These are phyloP conservation scores for Corythornis vintsioides DNA, from an alignment of 2,113 vertebrate genomes.

Conservation along the genomic window DNA sequence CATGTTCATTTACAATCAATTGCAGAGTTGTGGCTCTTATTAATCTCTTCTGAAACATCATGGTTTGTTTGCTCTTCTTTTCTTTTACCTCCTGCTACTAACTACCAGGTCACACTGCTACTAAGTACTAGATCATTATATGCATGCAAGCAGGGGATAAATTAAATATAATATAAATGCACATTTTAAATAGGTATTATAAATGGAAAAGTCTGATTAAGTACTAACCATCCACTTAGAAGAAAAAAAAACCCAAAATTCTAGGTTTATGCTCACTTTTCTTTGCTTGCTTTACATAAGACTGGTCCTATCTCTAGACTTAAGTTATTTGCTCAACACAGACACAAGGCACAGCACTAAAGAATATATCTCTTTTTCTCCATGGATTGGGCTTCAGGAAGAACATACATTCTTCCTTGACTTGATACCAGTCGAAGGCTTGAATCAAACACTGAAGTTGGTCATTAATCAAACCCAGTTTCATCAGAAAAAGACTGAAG, in stretches of 20 bases:
- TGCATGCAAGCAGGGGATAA: constrained; percentile 14
- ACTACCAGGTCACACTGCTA: background rate
- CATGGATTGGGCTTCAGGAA: background rate
- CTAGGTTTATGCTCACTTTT: background rate
- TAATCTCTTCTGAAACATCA: background rate
- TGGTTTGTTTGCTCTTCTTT: background rate
- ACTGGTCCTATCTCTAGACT: background rate
- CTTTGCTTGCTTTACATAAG: constrained; percentile 21
- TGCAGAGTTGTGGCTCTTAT: background rate
- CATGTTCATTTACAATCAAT: background rate
- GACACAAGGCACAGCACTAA: background rate
- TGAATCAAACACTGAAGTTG: background rate
- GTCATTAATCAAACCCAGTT: background rate
- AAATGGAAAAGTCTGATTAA: constrained; percentile 6
- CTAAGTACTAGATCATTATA: constrained; percentile 1
- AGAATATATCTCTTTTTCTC: background rate
- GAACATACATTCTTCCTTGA: background rate
- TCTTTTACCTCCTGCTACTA: background rate
- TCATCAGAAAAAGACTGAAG: background rate
- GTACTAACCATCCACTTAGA: background rate
- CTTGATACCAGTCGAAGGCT: background rate
- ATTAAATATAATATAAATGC: constrained; percentile 58
- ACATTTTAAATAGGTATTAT: constrained; percentile 54
- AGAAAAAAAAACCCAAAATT: background rate
- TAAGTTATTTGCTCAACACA: constrained; percentile 31